Percentiles rank a stretch among this genome's conserved stretches.
Conservation (phyloP, 2,888 invertebrate genomes). For the Stenodema calcarata region DNA sequence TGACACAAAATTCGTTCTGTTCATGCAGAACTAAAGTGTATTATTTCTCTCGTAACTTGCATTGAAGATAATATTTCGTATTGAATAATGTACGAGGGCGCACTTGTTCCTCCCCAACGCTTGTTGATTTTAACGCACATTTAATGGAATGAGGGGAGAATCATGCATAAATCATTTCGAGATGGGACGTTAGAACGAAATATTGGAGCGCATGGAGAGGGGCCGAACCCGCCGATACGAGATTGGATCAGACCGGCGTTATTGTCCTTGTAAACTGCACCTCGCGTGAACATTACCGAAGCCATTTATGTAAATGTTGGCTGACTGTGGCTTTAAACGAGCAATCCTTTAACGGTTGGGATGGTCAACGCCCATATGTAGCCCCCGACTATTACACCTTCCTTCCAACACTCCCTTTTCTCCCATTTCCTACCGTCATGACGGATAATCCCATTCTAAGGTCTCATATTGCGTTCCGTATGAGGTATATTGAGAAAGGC, state of each 20-base stretch:
- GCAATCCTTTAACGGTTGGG: slow-evolving; percentile 21
- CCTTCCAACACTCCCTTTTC: not conserved
- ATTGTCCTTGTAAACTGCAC: slow-evolving; percentile 43
- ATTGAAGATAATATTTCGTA: not conserved
- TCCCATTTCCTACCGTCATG: not conserved
- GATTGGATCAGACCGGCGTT: slow-evolving; percentile 38
- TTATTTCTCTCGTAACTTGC: not conserved
- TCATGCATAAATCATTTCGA: slow-evolving; percentile 31
- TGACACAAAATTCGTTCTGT: too few relatives aligned
- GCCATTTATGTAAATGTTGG: slow-evolving; percentile 25
- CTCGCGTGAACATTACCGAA: slow-evolving; percentile 11
- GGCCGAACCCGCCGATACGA: not conserved
- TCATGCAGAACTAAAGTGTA: not conserved
- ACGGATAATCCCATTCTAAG: slow-evolving; percentile 28
- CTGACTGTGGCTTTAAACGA: not conserved
- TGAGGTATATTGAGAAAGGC: not conserved
- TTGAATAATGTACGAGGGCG: not conserved
- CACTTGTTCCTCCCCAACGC: not conserved
- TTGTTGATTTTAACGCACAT: slow-evolving; percentile 30
- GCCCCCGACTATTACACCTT: not conserved
- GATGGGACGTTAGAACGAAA: not conserved
- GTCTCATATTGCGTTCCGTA: slow-evolving; percentile 18
- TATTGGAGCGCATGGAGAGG: not conserved
- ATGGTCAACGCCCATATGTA: slow-evolving; percentile 1
- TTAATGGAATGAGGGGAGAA: slow-evolving; percentile 10